Base-by-base conservation (phyloP, 2,113 vertebrate genomes). In the Aphelocoma coerulescens region DNA sequence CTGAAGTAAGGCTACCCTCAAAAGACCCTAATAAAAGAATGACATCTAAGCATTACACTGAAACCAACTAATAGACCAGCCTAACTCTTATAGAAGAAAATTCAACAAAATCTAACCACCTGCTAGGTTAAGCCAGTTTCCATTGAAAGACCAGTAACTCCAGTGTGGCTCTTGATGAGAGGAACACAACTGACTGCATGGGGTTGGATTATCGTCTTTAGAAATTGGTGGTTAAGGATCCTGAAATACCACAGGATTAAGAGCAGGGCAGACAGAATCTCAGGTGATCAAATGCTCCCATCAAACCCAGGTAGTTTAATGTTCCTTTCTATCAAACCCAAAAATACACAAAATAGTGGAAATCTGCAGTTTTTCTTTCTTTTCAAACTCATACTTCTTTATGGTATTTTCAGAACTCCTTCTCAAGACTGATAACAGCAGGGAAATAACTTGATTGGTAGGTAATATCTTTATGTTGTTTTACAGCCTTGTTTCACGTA, bases 211-310 rank as follows among this genome's bases (percentile, higher is more conserved):
- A 94, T 52, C 37, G 35, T 11, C 11, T 66, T 81, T 54, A 79
- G 66, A 76, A 92, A 93, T 11, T 6, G 2, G 39, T 84, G 58
- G 49, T 46, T 94, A 92, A 93, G 27, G 46, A 93, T 65, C 28
- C 35, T 10, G 43, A 95, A 62, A 92, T 76, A 92, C 35, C 46
- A 82, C 18, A 73, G 59, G 59, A 95, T 93, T 93, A 93, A 86
- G 28, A 52, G 39, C 48, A 92, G 41, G 61, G 41, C 46, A 79
- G 46, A 63, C 32, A 90, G 33, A 83, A 80, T 91, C 87, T 74
- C 13, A 49, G 73, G 23, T 24, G 24, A 72, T 85, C 67, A 84
- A 94, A 57, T 24, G 49, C 49, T 84, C 39, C 57, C 88, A 66
- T 71, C 58, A 76, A 88, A 84, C 49, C 75, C 35, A 59, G 27